Percentiles rank a stretch among this genome's conserved stretches.
These are phyloP conservation scores for Artemia sinica DNA, from an alignment of 2,888 invertebrate genomes.

Conservation along the genomic window DNA sequence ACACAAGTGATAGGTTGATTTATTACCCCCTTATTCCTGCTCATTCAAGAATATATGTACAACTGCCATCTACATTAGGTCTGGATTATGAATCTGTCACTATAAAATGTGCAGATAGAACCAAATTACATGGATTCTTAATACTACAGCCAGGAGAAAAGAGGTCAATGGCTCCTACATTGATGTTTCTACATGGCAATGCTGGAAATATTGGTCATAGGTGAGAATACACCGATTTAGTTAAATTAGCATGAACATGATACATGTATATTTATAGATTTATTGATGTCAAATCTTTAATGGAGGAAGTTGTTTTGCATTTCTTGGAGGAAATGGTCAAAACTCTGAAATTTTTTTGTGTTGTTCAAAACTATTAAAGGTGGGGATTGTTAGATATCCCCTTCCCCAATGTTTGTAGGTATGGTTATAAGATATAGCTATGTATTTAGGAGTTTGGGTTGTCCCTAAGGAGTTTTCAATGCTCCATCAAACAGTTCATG, in stretches of 20 bases:
- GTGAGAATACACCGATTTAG: conserved; percentile 31
- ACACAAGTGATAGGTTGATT: conserved; percentile 63
- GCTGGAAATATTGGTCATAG: conserved; percentile 92
- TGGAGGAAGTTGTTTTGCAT: no score
- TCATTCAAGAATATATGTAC: conserved; percentile 70
- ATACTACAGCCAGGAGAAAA: conserved; percentile 52
- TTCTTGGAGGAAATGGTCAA: no score
- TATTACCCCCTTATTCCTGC: conserved; percentile 78
- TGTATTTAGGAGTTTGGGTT: no score
- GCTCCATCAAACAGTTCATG: no score
- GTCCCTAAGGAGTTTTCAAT: no score
- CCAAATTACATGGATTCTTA: conserved; percentile 60
- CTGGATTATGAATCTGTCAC: conserved; percentile 68
- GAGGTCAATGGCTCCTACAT: conserved; percentile 53
- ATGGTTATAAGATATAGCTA: no score
- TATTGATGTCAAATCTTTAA: no score
- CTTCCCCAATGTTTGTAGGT: no score
- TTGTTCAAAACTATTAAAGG: no score
- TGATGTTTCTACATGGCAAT: conserved; percentile 86
- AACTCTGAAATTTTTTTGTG: no score
- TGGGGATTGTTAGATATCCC: no score
- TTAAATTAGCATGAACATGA: neutral
- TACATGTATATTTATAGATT: neutral
- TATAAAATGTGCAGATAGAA: conserved; percentile 55
- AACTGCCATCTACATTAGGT: conserved; percentile 65